phyloP scores from a whole-genome alignment of 1,140 invertebrate species.

The Drosophila tsacasi region DNA sequence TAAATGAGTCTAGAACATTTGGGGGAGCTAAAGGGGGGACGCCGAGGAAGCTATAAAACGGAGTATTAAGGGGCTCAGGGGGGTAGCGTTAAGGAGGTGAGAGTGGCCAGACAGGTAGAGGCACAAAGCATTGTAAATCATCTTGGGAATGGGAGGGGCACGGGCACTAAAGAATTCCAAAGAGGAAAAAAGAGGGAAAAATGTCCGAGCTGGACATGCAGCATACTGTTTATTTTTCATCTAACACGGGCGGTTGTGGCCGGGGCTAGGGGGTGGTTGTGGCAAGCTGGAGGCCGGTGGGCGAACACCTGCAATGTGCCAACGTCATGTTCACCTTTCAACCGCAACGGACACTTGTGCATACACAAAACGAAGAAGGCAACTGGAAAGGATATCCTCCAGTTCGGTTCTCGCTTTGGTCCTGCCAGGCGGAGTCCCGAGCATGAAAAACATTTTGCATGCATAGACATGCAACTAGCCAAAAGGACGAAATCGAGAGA shows the following conservation, averaged over 20 bases:
- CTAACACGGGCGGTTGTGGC: constrained; percentile 53
- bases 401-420: constrained; percentile 6
- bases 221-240: constrained; percentile 82
- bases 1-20: constrained; percentile 58
- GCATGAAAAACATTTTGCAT: constrained; percentile 73
- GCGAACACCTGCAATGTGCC: constrained; percentile 49
- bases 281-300: background rate
- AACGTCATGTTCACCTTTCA: constrained; percentile 73
- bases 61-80: background rate
- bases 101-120: constrained; percentile 31
- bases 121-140: constrained; percentile 71
- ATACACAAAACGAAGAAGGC: constrained; percentile 63
- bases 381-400: constrained; percentile 36
- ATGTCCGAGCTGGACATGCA: constrained; percentile 44
- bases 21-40: background rate
- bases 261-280: background rate
- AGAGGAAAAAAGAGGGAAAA: constrained; percentile 16
- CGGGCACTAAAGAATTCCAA: constrained; percentile 42
- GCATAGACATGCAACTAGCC: constrained; percentile 65
- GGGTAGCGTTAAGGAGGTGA: constrained; percentile 4
- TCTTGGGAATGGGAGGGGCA: constrained; percentile 58
- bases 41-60: constrained; percentile 6
- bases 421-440: constrained; percentile 33
- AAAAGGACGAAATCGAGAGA: constrained; percentile 1
- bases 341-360: constrained; percentile 78